Evolutionary conservation across 2,797 vertebrate species (phyloP).

Genomic region (Pelochelys cantorii): DNA sequence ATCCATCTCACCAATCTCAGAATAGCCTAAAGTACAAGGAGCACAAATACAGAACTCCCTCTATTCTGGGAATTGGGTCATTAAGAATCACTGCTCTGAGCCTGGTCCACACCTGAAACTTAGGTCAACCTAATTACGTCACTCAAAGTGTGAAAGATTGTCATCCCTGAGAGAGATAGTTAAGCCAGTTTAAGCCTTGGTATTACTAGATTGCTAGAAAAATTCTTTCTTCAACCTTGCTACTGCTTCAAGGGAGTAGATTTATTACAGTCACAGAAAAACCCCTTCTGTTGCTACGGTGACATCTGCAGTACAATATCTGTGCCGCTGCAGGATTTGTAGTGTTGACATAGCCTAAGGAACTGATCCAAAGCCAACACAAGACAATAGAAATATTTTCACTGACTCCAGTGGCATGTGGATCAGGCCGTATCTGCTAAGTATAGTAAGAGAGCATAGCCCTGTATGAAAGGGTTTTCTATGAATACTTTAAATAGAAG

Average conservation of each 20-base stretch:
- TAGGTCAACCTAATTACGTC: neutral
- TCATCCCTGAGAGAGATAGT: neutral
- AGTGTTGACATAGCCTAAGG: neutral
- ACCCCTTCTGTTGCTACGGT: neutral
- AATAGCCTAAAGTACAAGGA: accelerated
- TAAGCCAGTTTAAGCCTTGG: neutral
- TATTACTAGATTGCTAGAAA: neutral
- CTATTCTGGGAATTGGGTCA: neutral
- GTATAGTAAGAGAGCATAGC: neutral
- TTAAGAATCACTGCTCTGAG: neutral
- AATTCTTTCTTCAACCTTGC: neutral
- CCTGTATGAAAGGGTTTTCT: accelerated
- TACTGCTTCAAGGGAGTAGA: neutral
- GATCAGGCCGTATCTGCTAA: accelerated
- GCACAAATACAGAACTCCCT: neutral
- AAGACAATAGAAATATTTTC: neutral
- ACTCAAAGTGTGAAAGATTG: neutral
- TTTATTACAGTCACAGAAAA: neutral
- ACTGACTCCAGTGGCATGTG: neutral
- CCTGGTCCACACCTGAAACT: too few species aligned
- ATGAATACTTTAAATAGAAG: neutral
- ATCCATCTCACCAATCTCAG: neutral
- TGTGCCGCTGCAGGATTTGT: neutral
- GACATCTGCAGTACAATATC: neutral
- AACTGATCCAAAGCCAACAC: neutral